Evolutionary conservation across 2,113 vertebrate genomes (phyloP).

Genomic region (Psettodes erumei): DNA sequence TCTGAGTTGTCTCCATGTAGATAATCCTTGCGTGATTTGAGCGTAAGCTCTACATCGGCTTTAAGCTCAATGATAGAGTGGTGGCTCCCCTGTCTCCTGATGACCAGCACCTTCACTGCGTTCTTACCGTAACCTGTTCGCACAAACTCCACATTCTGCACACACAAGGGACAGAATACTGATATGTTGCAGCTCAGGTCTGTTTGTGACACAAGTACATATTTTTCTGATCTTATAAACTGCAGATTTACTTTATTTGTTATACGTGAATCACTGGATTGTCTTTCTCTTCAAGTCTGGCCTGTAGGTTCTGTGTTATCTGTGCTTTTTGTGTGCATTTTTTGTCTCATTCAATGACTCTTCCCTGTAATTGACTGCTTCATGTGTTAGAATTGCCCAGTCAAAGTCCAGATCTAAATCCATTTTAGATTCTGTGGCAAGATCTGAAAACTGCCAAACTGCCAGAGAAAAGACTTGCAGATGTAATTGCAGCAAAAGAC

Average conservation of each 20-base stretch:
- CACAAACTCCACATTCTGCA: conserved; percentile 91
- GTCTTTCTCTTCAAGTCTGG: neutral
- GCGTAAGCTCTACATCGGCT: conserved; percentile 88
- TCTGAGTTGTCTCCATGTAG: conserved; percentile 89
- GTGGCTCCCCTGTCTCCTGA: conserved; percentile 84
- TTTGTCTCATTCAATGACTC: neutral
- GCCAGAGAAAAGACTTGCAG: too few species aligned
- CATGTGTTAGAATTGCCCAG: too few species aligned
- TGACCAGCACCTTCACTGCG: conserved; percentile 88
- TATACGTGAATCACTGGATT: neutral
- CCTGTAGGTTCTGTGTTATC: neutral
- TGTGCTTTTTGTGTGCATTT: neutral
- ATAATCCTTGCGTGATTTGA: conserved; percentile 90
- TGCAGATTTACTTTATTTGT: neutral
- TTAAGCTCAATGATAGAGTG: conserved; percentile 89
- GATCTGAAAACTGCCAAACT: too few species aligned
- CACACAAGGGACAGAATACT: neutral
- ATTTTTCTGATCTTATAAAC: neutral
- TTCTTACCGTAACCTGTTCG: conserved; percentile 95
- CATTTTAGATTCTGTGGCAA: too few species aligned
- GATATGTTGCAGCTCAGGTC: neutral
- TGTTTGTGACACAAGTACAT: neutral
- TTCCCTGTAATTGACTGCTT: neutral
- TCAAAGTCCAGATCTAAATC: too few species aligned
- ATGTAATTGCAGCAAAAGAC: too few species aligned